Percentiles rank a stretch among this genome's conserved stretches.
phyloP scores from a whole-genome alignment of 2,113 vertebrate species.

The Misgurnus anguillicaudatus region DNA sequence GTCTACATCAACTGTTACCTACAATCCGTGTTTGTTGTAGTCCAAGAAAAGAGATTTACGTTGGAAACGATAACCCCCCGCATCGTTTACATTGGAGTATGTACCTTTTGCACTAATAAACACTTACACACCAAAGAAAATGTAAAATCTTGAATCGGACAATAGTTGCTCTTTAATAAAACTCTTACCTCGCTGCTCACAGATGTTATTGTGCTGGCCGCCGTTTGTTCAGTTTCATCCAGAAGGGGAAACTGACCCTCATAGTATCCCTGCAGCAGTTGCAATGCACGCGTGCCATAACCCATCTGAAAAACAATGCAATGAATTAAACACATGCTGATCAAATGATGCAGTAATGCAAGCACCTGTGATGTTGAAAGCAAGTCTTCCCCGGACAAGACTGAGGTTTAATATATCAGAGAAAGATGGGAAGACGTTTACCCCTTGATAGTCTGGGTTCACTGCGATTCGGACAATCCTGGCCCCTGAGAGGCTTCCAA shows the following conservation, averaged over 20 bases:
- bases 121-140: no score
- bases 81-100: no score
- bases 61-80: no score
- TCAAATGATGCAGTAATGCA: neutral
- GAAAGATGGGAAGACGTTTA: constrained; percentile 60
- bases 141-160: no score
- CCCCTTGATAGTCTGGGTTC: constrained; percentile 97
- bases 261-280: constrained; percentile 92
- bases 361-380: neutral
- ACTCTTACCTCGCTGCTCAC: constrained; percentile 88
- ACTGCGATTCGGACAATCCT: constrained; percentile 94
- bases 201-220: constrained; percentile 77
- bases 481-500: constrained; percentile 88
- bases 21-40: no score
- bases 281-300: constrained; percentile 89
- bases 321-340: neutral
- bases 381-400: no score
- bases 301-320: constrained; percentile 83
- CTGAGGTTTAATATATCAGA: neutral
- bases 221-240: constrained; percentile 78
- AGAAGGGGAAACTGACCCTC: constrained; percentile 90
- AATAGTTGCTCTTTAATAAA: no score
- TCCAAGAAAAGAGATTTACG: no score
- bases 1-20: no score
- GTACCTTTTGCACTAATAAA: no score